phyloP scores from a whole-genome alignment of 2,888 invertebrate species.

The Rhingia campestris region DNA sequence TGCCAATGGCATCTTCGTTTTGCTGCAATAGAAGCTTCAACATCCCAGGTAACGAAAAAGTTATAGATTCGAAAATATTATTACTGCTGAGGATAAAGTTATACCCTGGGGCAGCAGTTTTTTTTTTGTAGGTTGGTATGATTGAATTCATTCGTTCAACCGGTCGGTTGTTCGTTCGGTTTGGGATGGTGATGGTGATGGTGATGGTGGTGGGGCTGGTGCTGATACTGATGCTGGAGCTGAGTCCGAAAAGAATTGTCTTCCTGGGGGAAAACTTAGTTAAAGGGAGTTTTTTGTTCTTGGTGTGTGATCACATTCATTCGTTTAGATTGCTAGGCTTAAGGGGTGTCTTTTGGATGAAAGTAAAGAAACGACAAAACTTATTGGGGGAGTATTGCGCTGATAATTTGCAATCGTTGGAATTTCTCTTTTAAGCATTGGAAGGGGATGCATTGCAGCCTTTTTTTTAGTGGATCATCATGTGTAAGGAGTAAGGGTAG shows the following conservation, averaged over 20 bases:
- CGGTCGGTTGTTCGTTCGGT: slow-evolving; percentile 8
- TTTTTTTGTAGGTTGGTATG: slow-evolving; percentile 35
- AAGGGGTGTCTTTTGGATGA: slow-evolving; percentile 16
- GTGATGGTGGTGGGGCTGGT: not conserved
- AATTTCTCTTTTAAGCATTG: too few relatives aligned
- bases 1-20: slow-evolving; percentile 70
- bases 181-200: not conserved
- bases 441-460: too few relatives aligned
- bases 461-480: too few relatives aligned
- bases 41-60: slow-evolving; percentile 41
- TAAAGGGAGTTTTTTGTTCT: slow-evolving; percentile 2
- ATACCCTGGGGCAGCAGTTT: slow-evolving; percentile 53
- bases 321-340: slow-evolving; percentile 51
- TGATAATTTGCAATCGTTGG: too few relatives aligned
- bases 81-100: slow-evolving; percentile 67
- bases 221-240: not conserved
- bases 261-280: slow-evolving; percentile 32
- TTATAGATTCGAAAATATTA: slow-evolving; percentile 69
- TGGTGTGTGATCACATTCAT: slow-evolving; percentile 36
- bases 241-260: slow-evolving; percentile 56
- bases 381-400: not conserved
- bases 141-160: slow-evolving; percentile 68
- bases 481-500: too few relatives aligned
- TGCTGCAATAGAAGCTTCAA: slow-evolving; percentile 63
- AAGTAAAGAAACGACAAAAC: not conserved